Evolutionary conservation across 2,797 vertebrate genomes (phyloP).

Genomic region (Squalus acanthias): DNA sequence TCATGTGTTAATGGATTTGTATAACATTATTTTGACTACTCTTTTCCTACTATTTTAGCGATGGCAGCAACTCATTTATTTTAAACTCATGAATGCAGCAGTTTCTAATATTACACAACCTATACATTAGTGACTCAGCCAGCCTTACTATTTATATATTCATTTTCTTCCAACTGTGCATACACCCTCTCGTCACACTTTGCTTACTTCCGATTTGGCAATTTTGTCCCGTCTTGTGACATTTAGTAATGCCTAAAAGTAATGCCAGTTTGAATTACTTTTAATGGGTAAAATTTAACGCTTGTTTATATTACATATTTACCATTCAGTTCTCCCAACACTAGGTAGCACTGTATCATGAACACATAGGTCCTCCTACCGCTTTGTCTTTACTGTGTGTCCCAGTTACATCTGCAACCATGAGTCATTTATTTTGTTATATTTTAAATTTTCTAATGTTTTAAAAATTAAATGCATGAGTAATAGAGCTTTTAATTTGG

Average conservation of each 20-base stretch:
- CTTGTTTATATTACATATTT: background rate
- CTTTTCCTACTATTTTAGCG: background rate
- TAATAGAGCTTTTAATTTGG: background rate
- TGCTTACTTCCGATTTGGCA: background rate
- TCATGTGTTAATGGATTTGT: background rate
- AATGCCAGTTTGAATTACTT: background rate
- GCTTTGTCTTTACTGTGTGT: background rate
- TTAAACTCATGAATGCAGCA: background rate
- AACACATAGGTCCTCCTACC: background rate
- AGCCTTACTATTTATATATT: background rate
- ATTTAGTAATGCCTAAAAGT: background rate
- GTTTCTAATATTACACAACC: background rate
- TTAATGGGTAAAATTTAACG: background rate
- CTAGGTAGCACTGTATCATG: no score
- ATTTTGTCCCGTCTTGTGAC: background rate
- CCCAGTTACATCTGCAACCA: background rate
- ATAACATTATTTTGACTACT: background rate
- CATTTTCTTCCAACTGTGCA: background rate
- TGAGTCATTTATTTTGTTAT: background rate
- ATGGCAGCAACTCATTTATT: background rate
- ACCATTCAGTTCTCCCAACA: background rate
- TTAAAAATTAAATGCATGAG: background rate
- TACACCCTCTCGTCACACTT: background rate
- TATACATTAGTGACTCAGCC: background rate
- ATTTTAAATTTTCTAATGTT: background rate